Base-by-base conservation (phyloP, 2,888 invertebrate species). In the Platycheirus rosarum region DNA sequence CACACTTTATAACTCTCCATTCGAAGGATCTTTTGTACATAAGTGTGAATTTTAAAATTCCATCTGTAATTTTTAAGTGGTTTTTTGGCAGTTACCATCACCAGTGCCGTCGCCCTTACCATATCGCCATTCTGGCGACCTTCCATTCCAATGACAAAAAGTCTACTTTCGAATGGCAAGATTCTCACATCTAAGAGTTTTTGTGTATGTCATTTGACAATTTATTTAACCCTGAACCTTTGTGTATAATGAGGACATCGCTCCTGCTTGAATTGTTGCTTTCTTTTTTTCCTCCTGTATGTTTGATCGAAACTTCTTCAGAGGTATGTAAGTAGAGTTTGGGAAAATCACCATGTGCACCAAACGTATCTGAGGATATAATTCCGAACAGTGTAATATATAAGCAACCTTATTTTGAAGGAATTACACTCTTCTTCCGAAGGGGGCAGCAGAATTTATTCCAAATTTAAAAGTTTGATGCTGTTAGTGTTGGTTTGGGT, bases 341-440 rank as follows among this genome's bases (percentile, higher is more conserved):
- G 90, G 90, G 90, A 90, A 90, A 88, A 88, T 86, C 87, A 89
- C 82, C 90, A 90, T 89, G 89, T 90, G 90, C 85, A 87, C 55
- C 23, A 44, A 57, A 35, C 57, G 53, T 66, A 53, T 53, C n/a
- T n/a, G n/a, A n/a, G 42, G 20, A 51, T 65, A 49, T 70, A 70
- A 71, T 53, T 23, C 63, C 32, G n/a, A 53, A 49, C 53, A 42
- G 6, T 49, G 62, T 57, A 48, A 66, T 26, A 26, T 26, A 71
- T 42, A 63, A 37, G 18, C 13, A 9, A 73, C 66, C 40, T 78
- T 69, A 35, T 55, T 69, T 55, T 9, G 66, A 76, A 76, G 76
- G 80, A 76, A 76, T 71, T 71, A 53, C 66, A 62, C 26, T 80
- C 37, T 80, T 51, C 74, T 70, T 70, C 13, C 29, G 2, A 20